Conservation (phyloP, 2,113 vertebrate species). For the Panurus biarmicus region DNA sequence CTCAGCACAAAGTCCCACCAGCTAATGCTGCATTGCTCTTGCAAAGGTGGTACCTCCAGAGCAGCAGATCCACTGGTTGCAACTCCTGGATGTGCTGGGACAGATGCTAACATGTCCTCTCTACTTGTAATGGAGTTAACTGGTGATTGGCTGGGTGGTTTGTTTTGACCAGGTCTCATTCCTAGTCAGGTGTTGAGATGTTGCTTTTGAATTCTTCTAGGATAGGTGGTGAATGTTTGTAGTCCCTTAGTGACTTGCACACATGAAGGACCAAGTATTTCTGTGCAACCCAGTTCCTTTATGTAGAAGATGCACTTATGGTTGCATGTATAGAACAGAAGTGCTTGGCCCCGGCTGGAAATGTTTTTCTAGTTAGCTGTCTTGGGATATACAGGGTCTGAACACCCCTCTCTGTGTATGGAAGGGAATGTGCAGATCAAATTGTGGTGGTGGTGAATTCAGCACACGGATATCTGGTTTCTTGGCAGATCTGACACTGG, state of each 20-base stretch:
- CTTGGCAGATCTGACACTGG: slow-evolving; percentile 23
- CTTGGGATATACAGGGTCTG: not conserved
- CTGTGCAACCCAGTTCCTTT: not conserved
- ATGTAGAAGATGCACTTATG: not conserved
- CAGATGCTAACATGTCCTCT: not conserved
- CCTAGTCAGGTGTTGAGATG: not conserved
- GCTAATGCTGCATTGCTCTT: not conserved
- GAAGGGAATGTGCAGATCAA: slow-evolving; percentile 32
- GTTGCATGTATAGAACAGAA: not conserved
- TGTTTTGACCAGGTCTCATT: not conserved
- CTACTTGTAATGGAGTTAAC: not conserved
- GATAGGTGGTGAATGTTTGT: not conserved
- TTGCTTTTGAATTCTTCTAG: not conserved
- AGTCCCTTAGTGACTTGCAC: not conserved
- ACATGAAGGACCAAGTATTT: not conserved
- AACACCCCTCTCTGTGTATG: not conserved
- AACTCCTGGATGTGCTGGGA: not conserved
- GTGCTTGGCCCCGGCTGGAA: not conserved
- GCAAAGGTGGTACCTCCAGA: not conserved
- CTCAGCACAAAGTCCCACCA: not conserved
- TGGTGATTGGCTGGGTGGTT: not conserved
- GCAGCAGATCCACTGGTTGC: not conserved
- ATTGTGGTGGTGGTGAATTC: slow-evolving; percentile 19
- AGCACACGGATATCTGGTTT: slow-evolving; percentile 56
- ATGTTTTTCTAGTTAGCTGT: not conserved